Evolutionary conservation across 2,888 invertebrate genomes (phyloP).

Genomic region (Eupeodes latifasciatus): DNA sequence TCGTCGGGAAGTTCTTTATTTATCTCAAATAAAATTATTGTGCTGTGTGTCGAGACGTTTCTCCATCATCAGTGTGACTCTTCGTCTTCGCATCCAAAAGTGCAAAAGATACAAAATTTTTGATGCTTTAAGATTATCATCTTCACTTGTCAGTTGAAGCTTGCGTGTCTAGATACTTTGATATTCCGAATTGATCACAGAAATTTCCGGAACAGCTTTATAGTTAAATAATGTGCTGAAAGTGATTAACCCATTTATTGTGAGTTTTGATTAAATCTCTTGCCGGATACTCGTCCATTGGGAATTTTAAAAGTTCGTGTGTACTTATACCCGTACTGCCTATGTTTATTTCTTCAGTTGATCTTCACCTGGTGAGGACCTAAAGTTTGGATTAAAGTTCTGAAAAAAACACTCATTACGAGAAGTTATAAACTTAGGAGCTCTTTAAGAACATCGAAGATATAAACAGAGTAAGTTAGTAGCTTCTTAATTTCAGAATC

Average conservation of each 20-base stretch:
- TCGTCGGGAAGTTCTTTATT: constrained; percentile 37
- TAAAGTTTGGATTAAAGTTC: constrained; percentile 55
- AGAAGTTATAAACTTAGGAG: constrained; percentile 7
- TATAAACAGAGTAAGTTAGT: constrained; percentile 47
- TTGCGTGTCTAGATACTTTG: constrained; percentile 26
- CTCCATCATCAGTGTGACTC: constrained; percentile 14
- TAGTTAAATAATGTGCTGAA: constrained; percentile 38
- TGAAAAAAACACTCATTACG: constrained; percentile 4
- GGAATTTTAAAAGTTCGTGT: background rate
- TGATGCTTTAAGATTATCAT: constrained; percentile 44
- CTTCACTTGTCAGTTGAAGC: background rate
- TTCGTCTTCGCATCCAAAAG: background rate
- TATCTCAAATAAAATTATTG: background rate
- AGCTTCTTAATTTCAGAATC: background rate
- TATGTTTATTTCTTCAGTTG: background rate
- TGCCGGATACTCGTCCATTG: constrained; percentile 5
- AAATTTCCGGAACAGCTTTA: constrained; percentile 41
- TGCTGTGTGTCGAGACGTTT: background rate
- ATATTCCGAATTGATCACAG: constrained; percentile 57
- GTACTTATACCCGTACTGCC: background rate
- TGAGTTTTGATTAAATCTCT: constrained; percentile 32
- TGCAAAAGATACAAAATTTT: constrained; percentile 36
- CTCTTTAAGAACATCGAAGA: background rate
- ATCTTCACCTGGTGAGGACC: constrained; percentile 39
- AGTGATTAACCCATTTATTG: constrained; percentile 71